Evolutionary conservation across 2,113 vertebrate species (phyloP).

Genomic region (Hyaena hyaena): DNA sequence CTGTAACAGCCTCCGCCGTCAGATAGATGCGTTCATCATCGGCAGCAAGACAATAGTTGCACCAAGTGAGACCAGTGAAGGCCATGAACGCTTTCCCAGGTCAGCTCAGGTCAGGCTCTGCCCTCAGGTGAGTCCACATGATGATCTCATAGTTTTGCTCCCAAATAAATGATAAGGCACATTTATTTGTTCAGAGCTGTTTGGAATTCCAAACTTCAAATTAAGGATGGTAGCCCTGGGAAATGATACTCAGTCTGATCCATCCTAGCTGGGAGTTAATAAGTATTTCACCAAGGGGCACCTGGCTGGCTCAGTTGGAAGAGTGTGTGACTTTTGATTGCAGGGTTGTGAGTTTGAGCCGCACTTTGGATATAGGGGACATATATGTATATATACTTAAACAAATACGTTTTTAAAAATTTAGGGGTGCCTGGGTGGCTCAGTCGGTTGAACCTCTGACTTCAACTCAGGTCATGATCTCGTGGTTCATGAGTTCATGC

Average conservation of each 20-base stretch:
- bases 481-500: no score
- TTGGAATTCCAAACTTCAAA: neutral
- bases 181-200: neutral
- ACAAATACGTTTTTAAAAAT: no score
- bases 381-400: no score
- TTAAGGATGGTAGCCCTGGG: neutral
- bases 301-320: no score
- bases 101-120: neutral
- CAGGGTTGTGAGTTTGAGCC: no score
- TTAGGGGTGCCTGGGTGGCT: no score
- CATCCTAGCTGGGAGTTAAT: neutral
- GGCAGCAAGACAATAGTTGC: neutral
- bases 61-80: neutral
- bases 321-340: no score
- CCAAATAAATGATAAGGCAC: neutral
- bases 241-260: neutral
- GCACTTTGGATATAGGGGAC: no score
- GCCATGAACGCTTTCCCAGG: neutral
- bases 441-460: no score
- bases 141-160: neutral
- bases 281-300: neutral
- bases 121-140: neutral
- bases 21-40: neutral
- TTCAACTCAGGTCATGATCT: no score
- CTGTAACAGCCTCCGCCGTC: neutral